Evolutionary conservation across 2,113 vertebrate genomes (phyloP).

Genomic region (Chauna torquata): DNA sequence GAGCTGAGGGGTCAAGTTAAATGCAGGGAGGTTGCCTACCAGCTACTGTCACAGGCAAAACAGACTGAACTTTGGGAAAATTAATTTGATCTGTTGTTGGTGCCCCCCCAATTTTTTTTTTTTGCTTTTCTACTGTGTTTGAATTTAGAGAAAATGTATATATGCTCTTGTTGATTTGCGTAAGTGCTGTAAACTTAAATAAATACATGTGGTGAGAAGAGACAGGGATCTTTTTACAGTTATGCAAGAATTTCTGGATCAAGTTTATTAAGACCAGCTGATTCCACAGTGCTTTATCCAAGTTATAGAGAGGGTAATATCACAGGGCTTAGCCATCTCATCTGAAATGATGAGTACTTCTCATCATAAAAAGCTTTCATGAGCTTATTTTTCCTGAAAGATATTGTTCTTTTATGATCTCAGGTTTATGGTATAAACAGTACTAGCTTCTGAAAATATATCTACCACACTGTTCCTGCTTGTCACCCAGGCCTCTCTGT

Average conservation of each 20-base stretch:
- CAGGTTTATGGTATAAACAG: neutral
- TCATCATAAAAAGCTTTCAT: neutral
- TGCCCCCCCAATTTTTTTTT: neutral
- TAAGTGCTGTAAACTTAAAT: neutral
- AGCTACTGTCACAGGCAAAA: neutral
- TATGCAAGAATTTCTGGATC: neutral
- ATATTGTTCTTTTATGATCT: neutral
- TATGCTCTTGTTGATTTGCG: neutral
- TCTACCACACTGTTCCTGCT: neutral
- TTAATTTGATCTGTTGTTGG: neutral
- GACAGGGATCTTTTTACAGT: neutral
- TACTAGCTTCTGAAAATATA: neutral
- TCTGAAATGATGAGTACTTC: neutral
- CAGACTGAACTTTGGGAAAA: neutral
- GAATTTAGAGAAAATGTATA: neutral
- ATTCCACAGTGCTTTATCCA: neutral
- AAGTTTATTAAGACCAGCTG: neutral
- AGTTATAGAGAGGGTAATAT: neutral
- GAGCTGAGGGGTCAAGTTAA: neutral
- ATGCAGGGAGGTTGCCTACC: neutral
- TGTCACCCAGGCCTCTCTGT: neutral
- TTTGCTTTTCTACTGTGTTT: neutral
- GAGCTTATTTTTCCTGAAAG: neutral
- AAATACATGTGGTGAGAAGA: neutral
- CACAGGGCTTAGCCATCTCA: neutral